A percentile compares a stretch with the other conserved stretches of the same genome.
These are phyloP conservation scores for Eupeodes luniger DNA, from an alignment of 2,888 invertebrate species.

Conservation along the genomic window DNA sequence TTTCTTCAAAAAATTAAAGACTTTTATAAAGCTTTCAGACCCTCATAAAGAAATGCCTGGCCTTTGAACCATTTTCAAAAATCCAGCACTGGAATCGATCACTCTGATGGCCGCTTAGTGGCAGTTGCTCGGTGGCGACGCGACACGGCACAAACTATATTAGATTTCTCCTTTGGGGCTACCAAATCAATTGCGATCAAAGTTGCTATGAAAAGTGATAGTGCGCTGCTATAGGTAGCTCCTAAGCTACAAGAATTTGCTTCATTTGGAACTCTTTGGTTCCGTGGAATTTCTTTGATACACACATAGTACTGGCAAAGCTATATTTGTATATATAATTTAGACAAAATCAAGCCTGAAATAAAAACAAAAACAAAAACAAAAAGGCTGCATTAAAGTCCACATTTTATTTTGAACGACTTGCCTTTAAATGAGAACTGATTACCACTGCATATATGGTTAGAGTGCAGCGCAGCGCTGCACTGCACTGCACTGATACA, in stretches of 20 bases:
- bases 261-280: slow-evolving; percentile 15
- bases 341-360: slow-evolving; percentile 24
- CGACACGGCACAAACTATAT: slow-evolving; percentile 18
- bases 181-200: slow-evolving; percentile 64
- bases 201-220: slow-evolving; percentile 64
- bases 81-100: neutral
- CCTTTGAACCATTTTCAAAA: neutral
- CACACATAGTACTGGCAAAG: neutral
- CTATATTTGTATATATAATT: neutral
- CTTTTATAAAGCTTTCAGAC: no score
- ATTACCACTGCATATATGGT: slow-evolving; percentile 66
- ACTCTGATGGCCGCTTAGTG: neutral
- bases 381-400: slow-evolving; percentile 24
- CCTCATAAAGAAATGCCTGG: neutral
- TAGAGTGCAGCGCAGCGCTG: neutral
- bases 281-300: slow-evolving; percentile 53
- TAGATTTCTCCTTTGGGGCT: slow-evolving; percentile 70
- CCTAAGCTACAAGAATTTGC: no score
- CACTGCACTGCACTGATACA: slow-evolving; percentile 1
- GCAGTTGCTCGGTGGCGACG: neutral
- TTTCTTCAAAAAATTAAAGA: no score
- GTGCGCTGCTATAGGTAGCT: slow-evolving; percentile 14
- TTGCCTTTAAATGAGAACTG: slow-evolving; percentile 69
- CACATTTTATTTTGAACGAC: slow-evolving; percentile 35
- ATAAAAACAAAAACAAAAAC: no score